Evolutionary conservation across 2,113 vertebrate species (phyloP).

Genomic region (Cygnus buccinator): DNA sequence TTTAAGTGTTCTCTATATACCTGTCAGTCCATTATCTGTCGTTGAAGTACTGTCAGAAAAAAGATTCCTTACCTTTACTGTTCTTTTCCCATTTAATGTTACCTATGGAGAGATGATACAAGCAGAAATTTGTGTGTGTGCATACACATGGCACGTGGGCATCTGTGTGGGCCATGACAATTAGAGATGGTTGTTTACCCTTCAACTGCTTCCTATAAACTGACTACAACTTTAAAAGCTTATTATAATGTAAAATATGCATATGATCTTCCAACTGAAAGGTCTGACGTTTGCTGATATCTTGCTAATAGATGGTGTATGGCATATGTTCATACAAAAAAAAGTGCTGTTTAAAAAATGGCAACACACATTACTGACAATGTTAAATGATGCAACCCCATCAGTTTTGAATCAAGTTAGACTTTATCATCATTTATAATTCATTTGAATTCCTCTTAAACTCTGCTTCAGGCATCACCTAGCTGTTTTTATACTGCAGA

Average conservation of each 20-base stretch:
- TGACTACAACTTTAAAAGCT: not conserved
- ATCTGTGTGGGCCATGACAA: not conserved
- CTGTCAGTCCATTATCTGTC: not conserved
- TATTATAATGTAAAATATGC: not conserved
- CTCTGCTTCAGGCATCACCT: conserved; percentile 49
- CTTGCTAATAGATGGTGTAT: not conserved
- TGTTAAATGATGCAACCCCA: conserved; percentile 9
- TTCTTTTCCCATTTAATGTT: not conserved
- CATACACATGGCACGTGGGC: not conserved
- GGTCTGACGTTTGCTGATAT: not conserved
- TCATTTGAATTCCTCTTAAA: conserved; percentile 64
- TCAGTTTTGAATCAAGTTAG: conserved; percentile 56
- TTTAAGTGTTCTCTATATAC: not conserved
- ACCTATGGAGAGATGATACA: not conserved
- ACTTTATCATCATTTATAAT: conserved; percentile 74
- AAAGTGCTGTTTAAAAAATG: not conserved
- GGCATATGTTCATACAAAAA: not conserved
- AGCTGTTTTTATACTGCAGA: conserved; percentile 70
- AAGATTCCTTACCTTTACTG: not conserved
- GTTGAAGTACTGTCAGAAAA: not conserved
- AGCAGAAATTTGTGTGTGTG: fast-evolving
- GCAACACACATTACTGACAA: not conserved
- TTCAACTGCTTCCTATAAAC: not conserved
- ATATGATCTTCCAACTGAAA: not conserved
- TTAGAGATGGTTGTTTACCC: not conserved